Conservation (phyloP, 2,113 vertebrate genomes). For the Budorcas taxicolor region DNA sequence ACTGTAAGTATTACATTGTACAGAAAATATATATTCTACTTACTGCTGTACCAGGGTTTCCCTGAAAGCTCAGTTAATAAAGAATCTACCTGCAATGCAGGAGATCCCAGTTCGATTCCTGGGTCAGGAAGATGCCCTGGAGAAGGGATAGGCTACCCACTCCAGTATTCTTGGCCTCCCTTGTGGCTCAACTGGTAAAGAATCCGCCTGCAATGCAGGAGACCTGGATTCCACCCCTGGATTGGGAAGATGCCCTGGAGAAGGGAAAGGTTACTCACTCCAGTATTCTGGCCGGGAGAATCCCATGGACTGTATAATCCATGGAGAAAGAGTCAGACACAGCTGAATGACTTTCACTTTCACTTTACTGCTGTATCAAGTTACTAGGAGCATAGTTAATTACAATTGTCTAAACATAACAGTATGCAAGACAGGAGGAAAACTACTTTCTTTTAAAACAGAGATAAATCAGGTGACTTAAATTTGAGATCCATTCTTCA, state of each 20-base stretch:
- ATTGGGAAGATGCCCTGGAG: background rate
- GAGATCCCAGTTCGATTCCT: background rate
- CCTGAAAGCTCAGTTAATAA: background rate
- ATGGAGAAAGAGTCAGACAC: background rate
- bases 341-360: background rate
- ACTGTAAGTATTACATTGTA: background rate
- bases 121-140: background rate
- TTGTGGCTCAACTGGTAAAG: background rate
- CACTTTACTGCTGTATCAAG: background rate
- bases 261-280: background rate
- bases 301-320: background rate
- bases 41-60: background rate
- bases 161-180: background rate
- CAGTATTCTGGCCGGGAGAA: background rate
- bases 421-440: background rate
- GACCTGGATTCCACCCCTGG: background rate
- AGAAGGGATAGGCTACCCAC: background rate
- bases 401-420: background rate
- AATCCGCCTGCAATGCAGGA: background rate
- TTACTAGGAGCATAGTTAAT: background rate
- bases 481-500: background rate
- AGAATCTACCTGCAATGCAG: background rate
- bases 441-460: background rate
- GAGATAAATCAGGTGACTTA: background rate
- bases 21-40: background rate